Conservation (phyloP, 2,113 vertebrate species). For the Naja naja region DNA sequence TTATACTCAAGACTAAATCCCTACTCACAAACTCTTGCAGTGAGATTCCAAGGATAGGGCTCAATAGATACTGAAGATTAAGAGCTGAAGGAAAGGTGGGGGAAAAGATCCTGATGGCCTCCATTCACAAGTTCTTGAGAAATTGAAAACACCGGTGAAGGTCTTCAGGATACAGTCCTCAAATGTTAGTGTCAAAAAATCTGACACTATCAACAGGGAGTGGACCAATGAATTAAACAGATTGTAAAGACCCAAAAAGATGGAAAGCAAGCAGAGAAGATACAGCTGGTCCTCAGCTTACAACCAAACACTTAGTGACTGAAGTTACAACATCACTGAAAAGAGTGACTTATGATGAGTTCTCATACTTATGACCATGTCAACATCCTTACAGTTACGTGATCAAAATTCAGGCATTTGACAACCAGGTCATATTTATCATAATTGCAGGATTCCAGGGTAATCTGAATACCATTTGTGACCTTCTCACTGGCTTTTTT, state of each 20-base stretch:
- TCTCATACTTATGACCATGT: too few species aligned
- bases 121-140: neutral
- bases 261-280: neutral
- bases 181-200: neutral
- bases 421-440: too few species aligned
- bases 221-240: neutral
- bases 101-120: too few species aligned
- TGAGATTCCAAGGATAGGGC: neutral
- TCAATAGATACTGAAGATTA: neutral
- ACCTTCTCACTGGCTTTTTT: too few species aligned
- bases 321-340: too few species aligned
- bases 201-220: neutral
- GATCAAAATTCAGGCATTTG: too few species aligned
- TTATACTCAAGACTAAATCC: neutral
- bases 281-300: too few species aligned
- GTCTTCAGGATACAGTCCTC: neutral
- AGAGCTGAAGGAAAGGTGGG: neutral
- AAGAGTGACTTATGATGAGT: too few species aligned
- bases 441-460: too few species aligned
- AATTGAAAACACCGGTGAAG: neutral
- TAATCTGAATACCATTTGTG: too few species aligned
- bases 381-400: too few species aligned
- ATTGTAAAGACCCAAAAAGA: neutral
- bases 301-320: too few species aligned
- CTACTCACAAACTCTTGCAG: neutral